Base-by-base conservation (phyloP, 1,140 invertebrate genomes). In the Drosophila micromelanica region DNA sequence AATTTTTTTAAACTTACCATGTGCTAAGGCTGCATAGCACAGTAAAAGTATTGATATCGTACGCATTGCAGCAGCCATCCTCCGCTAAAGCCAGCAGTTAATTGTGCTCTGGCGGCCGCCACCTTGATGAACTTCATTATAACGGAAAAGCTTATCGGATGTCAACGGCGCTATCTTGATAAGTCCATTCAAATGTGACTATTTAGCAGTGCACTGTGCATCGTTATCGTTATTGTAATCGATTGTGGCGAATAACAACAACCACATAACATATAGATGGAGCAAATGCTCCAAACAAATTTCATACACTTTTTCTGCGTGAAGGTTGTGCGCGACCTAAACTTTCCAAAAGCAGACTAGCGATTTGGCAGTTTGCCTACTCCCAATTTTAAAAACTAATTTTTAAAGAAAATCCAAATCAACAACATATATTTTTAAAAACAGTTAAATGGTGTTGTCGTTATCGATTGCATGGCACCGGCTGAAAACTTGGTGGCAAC, bases 1-100 rank as follows among this genome's bases (percentile, higher is more conserved):
- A n/a, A n/a, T n/a, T n/a, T n/a, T 56, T 55, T 46, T 12, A 8
- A 30, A 60, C 68, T 76, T 59, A 56, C 82, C 76, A 1, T 73
- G 56, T 2, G 69, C 52, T 37, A 69, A 67, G 5, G 62, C 52
- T 23, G 59, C 52, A 2, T 42, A 76, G 11, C 61, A 45, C 11
- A 48, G 48, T 13, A 87, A 17, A 20, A 82, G 35, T 48, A 73
- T 61, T 42, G 54, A 46, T 38, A 82, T 9, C 38, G 43, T 15
- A 13, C n/a, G 54, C 43, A 65, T 56, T 38, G 27, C 23, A 32
- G 8, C 27, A 15, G 56, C 38, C 84, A 86, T 86, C 48, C 48
- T 81, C 38, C 56, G 68, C 64, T 68, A 15, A 11, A 62, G 61
- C 13, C 57, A 11, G 38, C 15, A 73, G 40, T 15, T 45, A 37